Evolutionary conservation across 92 coral and sea anemone genomes (phyloP).

Genomic region (Anthopleura xanthogrammica): DNA sequence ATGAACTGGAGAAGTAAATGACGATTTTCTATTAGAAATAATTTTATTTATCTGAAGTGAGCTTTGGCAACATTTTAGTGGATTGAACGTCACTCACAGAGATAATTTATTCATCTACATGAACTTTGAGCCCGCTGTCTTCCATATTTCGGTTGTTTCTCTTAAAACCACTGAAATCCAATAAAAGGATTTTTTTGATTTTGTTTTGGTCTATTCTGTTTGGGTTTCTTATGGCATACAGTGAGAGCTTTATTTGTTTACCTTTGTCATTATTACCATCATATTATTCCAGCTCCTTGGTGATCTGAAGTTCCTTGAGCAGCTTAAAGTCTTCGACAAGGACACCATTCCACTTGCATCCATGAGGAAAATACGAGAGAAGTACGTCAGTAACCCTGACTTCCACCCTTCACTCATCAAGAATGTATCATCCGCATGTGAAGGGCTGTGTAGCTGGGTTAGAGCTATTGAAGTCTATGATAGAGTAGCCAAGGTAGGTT

Average conservation of each 20-base stretch:
- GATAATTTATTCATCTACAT: no score
- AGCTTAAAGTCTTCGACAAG: conserved; percentile 86
- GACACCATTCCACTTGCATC: conserved; percentile 74
- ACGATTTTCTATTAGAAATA: no score
- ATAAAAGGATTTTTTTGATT: no score
- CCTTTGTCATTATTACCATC: no score
- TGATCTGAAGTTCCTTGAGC: conserved; percentile 93
- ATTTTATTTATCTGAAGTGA: no score
- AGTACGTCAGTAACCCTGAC: conserved; percentile 87
- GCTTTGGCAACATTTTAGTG: no score
- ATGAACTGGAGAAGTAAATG: no score
- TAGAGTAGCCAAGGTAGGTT: conserved; percentile 89
- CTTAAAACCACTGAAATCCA: no score
- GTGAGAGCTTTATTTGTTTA: not conserved
- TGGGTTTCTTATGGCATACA: not conserved
- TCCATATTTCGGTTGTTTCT: no score
- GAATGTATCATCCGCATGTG: conserved; percentile 93
- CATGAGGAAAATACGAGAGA: conserved; percentile 91
- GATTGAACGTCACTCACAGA: no score
- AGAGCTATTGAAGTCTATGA: conserved; percentile 98
- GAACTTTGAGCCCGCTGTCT: no score
- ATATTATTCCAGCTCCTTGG: conserved; percentile 68
- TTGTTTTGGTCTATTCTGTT: not conserved
- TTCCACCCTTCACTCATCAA: conserved; percentile 95
- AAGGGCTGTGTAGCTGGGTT: conserved; percentile 97